Evolutionary conservation across 1,140 invertebrate species (phyloP), one percentile per base, ranked within the genome.

Genomic region (Cydia amplana): DNA sequence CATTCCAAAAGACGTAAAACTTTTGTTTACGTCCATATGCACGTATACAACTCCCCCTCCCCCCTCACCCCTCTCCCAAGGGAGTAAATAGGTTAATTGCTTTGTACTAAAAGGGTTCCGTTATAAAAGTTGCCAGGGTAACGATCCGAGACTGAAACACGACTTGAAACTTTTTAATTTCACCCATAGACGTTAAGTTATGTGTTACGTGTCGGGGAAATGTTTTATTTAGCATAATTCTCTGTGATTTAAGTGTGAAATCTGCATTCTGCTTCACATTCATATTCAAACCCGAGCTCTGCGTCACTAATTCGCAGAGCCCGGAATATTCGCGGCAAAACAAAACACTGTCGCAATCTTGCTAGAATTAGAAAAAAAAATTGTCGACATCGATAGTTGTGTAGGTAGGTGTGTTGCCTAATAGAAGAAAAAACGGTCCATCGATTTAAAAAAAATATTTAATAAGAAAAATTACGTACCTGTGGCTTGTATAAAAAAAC

Each of bases 81-180:
- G 55, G 2, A 23, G 20, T 2, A 60, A 60, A 60, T 60, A 60
- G 55, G 55, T 60, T 60, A 60, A 60, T 60, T 60, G 55, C 55
- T 9, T 12, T 12, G 18, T 60, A 60, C 55, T 60, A 60, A 60
- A 60, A 60, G 55, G 55, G 55, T 60, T 60, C 55, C 18, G 55
- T 12, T 60, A 60, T 60, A 60, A 60, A 55, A 60, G 20, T 60
- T 60, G 55, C 55, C 16, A 9, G 18, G 55, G 18, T 23, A 60
- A 60, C 55, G 55, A 60, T 7, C 18, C 55, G 20, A 7, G 55
- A n/a, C 16, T 60, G 55, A 60, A 60, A 23, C 12, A 60, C n/a
- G 55, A 60, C 20, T 23, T 60, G 20, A 10, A 60, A 60, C 55
- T 60, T 60, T 60, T 60, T 60, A 60, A 60, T 60, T 60, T 60